Evolutionary conservation across 2,113 vertebrate genomes (phyloP).

Genomic region (Malurus melanocephalus): DNA sequence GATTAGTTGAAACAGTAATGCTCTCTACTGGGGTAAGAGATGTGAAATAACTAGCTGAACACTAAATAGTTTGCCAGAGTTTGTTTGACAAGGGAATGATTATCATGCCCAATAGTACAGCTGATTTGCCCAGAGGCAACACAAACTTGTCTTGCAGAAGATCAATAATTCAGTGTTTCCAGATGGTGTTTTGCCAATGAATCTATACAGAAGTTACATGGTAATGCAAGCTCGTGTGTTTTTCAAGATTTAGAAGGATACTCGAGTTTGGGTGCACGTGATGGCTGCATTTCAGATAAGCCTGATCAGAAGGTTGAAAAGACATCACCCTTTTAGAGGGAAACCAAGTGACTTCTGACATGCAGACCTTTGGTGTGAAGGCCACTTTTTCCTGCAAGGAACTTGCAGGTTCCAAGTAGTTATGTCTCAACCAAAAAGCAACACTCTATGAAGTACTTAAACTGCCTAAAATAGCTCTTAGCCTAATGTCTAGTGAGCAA

Average conservation of each 20-base stretch:
- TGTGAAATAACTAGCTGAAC: background rate
- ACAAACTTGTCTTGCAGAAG: background rate
- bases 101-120: background rate
- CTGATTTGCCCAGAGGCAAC: background rate
- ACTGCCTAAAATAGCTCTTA: conserved; percentile 15
- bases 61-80: background rate
- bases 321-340: background rate
- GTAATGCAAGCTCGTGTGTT: background rate
- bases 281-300: background rate
- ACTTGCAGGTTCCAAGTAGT: background rate
- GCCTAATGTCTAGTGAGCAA: background rate
- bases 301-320: background rate
- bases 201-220: background rate
- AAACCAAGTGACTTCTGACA: background rate
- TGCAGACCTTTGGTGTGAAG: conserved; percentile 32
- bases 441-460: background rate
- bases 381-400: too few species aligned
- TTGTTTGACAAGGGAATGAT: background rate
- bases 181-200: background rate
- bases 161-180: background rate
- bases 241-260: background rate
- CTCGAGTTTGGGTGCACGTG: background rate
- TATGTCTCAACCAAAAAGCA: background rate
- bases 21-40: background rate
- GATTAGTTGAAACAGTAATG: background rate